Conservation (phyloP, 1,140 invertebrate genomes). For the Drosophila equinoxialis region DNA sequence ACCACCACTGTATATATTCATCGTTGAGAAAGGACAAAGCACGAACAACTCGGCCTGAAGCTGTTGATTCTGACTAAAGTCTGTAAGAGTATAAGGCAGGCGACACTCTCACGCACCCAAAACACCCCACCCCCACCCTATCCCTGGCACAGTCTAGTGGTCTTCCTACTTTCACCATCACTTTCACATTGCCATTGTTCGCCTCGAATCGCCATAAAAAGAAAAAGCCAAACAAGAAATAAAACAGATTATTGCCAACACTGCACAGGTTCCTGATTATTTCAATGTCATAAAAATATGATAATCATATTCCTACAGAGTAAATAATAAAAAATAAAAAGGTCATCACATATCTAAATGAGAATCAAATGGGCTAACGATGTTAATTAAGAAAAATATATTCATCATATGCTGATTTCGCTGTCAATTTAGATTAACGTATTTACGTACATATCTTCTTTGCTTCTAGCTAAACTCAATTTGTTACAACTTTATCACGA, state of each 20-base stretch:
- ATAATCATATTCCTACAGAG: background rate
- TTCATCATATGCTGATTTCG: background rate
- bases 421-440: background rate
- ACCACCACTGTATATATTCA: background rate
- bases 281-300: constrained; percentile 9
- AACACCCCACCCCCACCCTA: no score
- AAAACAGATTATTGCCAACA: constrained; percentile 5
- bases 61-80: constrained; percentile 35
- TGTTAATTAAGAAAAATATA: background rate
- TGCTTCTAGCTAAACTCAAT: no score
- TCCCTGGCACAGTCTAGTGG: no score
- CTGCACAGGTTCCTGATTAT: constrained; percentile 5
- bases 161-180: background rate
- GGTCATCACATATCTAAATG: background rate
- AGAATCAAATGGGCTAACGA: background rate
- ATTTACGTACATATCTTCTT: no score
- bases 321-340: no score
- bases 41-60: background rate
- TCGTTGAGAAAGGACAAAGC: background rate
- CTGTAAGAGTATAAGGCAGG: constrained; percentile 1
- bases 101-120: background rate
- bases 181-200: constrained; percentile 7
- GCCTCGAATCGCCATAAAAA: constrained; percentile 1
- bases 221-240: background rate
- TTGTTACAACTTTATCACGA: no score